Percentiles rank a stretch among this genome's conserved stretches.
These are phyloP conservation scores for Trachythela sp. DNA, from an alignment of 64 coral and sea anemone species.

Conservation along the genomic window DNA sequence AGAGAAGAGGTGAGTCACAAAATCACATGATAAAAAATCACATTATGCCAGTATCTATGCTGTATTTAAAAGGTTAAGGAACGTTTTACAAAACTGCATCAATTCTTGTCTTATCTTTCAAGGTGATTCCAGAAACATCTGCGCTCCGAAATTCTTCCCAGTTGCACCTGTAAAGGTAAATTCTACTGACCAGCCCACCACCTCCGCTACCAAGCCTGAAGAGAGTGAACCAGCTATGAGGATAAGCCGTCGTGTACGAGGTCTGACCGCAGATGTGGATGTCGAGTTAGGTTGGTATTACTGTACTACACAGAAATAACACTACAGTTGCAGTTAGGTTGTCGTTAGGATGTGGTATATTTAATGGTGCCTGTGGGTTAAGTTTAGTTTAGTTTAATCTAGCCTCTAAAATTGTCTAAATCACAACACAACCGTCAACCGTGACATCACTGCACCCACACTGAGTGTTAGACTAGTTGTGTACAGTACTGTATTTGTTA, in stretches of 20 bases:
- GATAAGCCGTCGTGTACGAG: not conserved
- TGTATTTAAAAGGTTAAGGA: no score
- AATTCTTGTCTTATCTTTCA: not conserved
- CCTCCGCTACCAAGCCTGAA: not conserved
- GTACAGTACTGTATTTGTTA: not conserved
- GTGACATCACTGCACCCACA: no score
- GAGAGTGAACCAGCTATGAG: not conserved
- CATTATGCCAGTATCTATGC: no score
- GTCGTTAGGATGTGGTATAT: no score
- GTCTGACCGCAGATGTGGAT: not conserved
- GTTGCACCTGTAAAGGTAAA: not conserved
- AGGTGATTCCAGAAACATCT: not conserved
- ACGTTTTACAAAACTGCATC: no score
- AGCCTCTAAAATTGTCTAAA: no score
- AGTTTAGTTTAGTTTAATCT: no score
- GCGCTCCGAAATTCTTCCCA: conserved; percentile 2
- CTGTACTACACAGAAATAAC: no score
- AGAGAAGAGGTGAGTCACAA: conserved; percentile 38
- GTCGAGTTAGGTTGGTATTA: not conserved
- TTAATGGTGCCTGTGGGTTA: no score
- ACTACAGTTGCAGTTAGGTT: no score
- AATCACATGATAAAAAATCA: no score
- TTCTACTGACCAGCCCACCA: not conserved
- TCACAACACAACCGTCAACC: no score
- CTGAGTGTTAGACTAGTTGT: not conserved